A percentile compares a stretch with the other conserved stretches of the same genome.
phyloP scores from a whole-genome alignment of 2,888 invertebrate genomes.

The Andrena haemorrhoa region DNA sequence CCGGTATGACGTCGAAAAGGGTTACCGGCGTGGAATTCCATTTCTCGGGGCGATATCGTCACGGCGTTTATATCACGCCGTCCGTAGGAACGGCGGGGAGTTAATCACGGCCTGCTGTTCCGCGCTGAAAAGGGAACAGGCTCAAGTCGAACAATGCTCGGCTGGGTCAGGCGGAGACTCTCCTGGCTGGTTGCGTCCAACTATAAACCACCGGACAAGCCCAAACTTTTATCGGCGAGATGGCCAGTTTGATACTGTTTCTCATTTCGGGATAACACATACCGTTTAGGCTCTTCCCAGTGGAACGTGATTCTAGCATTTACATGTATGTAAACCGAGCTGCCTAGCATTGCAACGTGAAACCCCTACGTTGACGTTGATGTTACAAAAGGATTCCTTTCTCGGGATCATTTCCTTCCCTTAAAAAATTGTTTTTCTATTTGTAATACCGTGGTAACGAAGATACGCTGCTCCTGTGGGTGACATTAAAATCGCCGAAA shows the following conservation, averaged over 20 bases:
- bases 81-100: constrained; percentile 57
- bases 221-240: constrained; percentile 27
- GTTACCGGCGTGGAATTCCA: constrained; percentile 68
- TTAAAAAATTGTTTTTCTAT: too few species aligned
- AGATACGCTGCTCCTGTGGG: too few species aligned
- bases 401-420: too few species aligned
- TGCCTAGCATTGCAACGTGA: neutral
- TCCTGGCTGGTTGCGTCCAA: neutral
- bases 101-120: constrained; percentile 60
- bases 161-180: constrained; percentile 22
- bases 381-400: neutral
- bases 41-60: constrained; percentile 67
- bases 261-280: neutral
- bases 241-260: constrained; percentile 20
- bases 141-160: constrained; percentile 42
- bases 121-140: constrained; percentile 43
- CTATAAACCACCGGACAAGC: constrained; percentile 19
- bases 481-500: too few species aligned
- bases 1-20: constrained; percentile 63
- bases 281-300: constrained; percentile 1
- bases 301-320: neutral
- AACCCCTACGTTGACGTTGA: neutral
- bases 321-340: neutral
- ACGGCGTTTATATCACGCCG: constrained; percentile 55
- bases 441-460: too few species aligned